Evolutionary conservation across 2,797 vertebrate genomes (phyloP).

Genomic region (Odontamblyopus lacepedii): DNA sequence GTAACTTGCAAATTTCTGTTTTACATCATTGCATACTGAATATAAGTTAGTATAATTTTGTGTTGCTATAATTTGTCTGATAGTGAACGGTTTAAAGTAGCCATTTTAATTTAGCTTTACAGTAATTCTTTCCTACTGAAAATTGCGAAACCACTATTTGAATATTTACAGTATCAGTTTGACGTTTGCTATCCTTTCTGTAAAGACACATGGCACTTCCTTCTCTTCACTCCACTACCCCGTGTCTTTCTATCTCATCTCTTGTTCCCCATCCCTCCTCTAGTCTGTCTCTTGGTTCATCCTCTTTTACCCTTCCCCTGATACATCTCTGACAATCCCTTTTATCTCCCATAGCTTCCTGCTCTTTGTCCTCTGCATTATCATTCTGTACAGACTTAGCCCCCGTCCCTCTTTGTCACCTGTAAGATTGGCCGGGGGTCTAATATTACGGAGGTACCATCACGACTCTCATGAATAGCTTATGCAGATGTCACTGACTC

Average conservation of each 20-base stretch:
- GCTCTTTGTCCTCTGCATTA: conserved; percentile 50
- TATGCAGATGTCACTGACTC: conserved; percentile 65
- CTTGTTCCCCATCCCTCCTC: conserved; percentile 32
- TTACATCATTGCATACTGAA: neutral
- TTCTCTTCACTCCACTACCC: neutral
- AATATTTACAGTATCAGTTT: neutral
- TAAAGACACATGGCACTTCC: neutral
- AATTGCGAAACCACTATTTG: too few species aligned
- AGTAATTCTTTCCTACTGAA: too few species aligned
- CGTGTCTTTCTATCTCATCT: conserved; percentile 15
- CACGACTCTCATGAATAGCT: conserved; percentile 70
- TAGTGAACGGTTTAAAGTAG: too few species aligned
- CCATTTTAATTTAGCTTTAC: too few species aligned
- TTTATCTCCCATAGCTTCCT: conserved; percentile 31
- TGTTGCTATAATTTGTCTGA: too few species aligned
- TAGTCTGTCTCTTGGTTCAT: conserved; percentile 30
- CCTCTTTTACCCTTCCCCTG: conserved; percentile 19
- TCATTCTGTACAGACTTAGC: conserved; percentile 39
- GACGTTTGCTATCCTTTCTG: neutral
- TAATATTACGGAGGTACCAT: conserved; percentile 60
- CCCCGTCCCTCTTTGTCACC: conserved; percentile 52
- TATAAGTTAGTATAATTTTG: too few species aligned
- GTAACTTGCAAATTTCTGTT: neutral
- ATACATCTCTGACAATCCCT: conserved; percentile 30
- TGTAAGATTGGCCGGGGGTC: conserved; percentile 55